Base-by-base conservation (phyloP, 2,888 invertebrate genomes). In the Augochlorella aurata region DNA sequence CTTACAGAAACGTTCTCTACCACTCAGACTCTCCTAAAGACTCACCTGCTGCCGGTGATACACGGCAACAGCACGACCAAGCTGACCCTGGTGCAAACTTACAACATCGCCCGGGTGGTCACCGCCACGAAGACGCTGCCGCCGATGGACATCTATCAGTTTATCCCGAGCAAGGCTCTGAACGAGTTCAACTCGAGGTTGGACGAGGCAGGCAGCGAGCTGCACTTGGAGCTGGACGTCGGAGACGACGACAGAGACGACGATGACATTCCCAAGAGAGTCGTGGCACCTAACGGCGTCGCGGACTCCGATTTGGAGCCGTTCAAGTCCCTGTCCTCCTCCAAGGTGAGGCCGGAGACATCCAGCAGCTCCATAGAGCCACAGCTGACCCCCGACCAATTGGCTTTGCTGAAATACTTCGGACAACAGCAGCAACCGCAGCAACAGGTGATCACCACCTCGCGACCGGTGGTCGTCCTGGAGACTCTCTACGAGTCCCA, bases 1-100 rank as follows among this genome's bases (percentile, higher is more conserved):
- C 94, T 97, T 65, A 98, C 97, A 0, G 98, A 98, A 94, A 98
- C 98, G 4, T 98, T 98, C 94, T 98, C 98, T 89, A 98, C 98
- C 8, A 98, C 98, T 0, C 97, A 98, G 93, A 95, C 97, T 14
- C 96, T 98, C 94, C 94, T 98, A 24, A 98, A 98, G 94, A 98
- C 98, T 0, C 98, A 98, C 92, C 96, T 98, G 81, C 94, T 98
- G 73, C 98, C 98, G 0, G 96, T 98, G 1, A 95, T 98, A 58
- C 95, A 96, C 84, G 96, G 96, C 78, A 96, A 96, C 81, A 96
- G 97, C 87, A 97, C 97, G 0, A 96, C 95, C 72, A 96, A 95
- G 81, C 94, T 97, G 88, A 98, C 98, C 0, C 95, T 98, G 70
- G 97, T 98, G 3, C 98, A 98, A 94, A 98, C 98, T 0, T 98